Base-by-base conservation (phyloP, 1,140 invertebrate species). In the Drosophila paulistorum region DNA sequence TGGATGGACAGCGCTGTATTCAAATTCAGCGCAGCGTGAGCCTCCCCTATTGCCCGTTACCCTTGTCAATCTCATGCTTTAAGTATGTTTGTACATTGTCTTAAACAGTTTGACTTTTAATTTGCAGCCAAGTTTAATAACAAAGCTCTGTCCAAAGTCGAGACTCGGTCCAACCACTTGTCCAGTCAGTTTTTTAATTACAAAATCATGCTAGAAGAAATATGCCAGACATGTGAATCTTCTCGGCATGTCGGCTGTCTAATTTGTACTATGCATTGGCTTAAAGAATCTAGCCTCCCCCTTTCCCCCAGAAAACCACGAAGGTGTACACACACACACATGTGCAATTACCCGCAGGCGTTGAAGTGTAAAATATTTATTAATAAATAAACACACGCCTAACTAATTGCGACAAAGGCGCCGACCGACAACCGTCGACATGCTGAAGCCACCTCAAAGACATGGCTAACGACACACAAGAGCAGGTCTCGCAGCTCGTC, bases 71-170 rank as follows among this genome's bases (percentile, higher is more conserved):
- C 74, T 70, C 62, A 39, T 54, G 83, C 71, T 72, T 67, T 71
- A 90, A 81, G 85, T 70, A 62, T 89, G 72, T 90, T 90, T 90
- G 85, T 69, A 57, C 55, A 87, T 78, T 79, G 87, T 90, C 86
- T 90, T 83, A 90, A 90, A 86, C 79, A 90, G 86, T 90, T 90
- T 90, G 86, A 90, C 86, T 90, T 90, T 90, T 86, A 80, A 90
- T 90, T 90, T 85, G 64, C 69, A 68, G 67, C 70, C 72, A 83
- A 77, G 76, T 83, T 89, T 71, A 83, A 71, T 76, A 76, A 83
- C 76, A 81, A 69, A 80, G 77, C 57, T 54, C 48, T 37, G 63
- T 30, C 54, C 75, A 65, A 17, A 17, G 42, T 9, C n/a, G 26
- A 37, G 17, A 30, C 35, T 37, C 35, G 9, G 9, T 37, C 23